A percentile compares a stretch with the other conserved stretches of the same genome.
These are phyloP conservation scores for Lysandra bellargus DNA, from an alignment of 2,888 invertebrate species.

Conservation along the genomic window DNA sequence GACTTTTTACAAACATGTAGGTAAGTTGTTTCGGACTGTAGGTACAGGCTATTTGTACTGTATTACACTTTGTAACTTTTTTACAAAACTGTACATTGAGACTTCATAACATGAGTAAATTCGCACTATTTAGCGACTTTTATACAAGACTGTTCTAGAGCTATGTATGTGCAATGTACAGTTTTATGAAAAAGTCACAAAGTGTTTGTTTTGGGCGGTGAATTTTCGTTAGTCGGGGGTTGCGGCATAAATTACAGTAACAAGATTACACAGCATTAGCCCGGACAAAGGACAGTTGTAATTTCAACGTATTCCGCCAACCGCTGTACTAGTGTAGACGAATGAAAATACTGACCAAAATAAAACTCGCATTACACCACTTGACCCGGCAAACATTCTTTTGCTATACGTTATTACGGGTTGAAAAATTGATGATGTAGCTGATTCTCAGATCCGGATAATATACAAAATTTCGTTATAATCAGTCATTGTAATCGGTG, in stretches of 20 bases:
- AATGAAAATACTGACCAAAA: background rate
- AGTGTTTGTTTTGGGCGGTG: slow-evolving; percentile 16
- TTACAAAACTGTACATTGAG: background rate
- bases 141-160: background rate
- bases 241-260: slow-evolving; percentile 30
- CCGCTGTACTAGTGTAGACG: background rate
- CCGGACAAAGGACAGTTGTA: slow-evolving; percentile 31
- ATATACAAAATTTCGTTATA: too few relatives aligned
- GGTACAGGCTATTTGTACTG: too few relatives aligned
- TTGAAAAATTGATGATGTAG: too few relatives aligned
- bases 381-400: background rate
- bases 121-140: background rate
- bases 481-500: too few relatives aligned
- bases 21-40: too few relatives aligned
- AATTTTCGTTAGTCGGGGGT: slow-evolving; percentile 28
- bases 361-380: background rate
- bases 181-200: slow-evolving; percentile 9
- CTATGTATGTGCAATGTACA: background rate
- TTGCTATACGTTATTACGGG: too few relatives aligned
- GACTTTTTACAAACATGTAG: too few relatives aligned
- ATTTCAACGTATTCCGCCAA: slow-evolving; percentile 8
- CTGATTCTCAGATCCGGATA: too few relatives aligned
- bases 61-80: too few relatives aligned
- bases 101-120: background rate
- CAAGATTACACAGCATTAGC: slow-evolving; percentile 30